Evolutionary conservation across 2,888 invertebrate species (phyloP).

Genomic region (Hirtodrosophila cameraria): DNA sequence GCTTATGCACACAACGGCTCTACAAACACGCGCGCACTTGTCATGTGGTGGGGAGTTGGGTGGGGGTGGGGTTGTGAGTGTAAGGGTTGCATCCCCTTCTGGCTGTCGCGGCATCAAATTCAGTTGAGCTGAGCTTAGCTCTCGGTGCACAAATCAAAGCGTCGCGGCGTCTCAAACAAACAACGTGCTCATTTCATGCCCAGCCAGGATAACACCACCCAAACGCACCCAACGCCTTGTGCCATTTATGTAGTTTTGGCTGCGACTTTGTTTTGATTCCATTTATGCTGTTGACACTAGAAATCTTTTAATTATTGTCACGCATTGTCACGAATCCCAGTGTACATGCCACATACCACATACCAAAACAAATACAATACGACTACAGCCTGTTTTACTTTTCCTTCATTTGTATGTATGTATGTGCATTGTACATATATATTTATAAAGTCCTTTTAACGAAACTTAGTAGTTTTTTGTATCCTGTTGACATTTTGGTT

Average conservation of each 20-base stretch:
- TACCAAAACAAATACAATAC: slow-evolving; percentile 37
- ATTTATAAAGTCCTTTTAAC: background rate
- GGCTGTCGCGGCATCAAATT: slow-evolving; percentile 51
- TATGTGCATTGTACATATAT: no score
- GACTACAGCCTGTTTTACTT: no score
- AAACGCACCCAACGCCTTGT: slow-evolving; percentile 42
- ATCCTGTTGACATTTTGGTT: slow-evolving; percentile 50
- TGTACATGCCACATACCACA: no score
- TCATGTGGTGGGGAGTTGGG: slow-evolving; percentile 28
- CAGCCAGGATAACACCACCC: no score
- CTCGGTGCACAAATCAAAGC: slow-evolving; percentile 67
- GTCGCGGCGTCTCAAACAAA: slow-evolving; percentile 74
- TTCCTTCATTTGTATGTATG: no score
- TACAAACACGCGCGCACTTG: slow-evolving; percentile 72
- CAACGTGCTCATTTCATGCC: slow-evolving; percentile 69
- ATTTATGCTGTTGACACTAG: slow-evolving; percentile 76
- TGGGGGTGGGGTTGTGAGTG: background rate
- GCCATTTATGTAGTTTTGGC: slow-evolving; percentile 59
- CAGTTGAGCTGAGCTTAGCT: slow-evolving; percentile 38
- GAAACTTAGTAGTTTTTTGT: slow-evolving; percentile 28
- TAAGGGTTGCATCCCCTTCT: background rate
- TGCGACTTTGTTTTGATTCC: slow-evolving; percentile 76
- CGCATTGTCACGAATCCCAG: slow-evolving; percentile 38
- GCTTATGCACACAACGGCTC: slow-evolving; percentile 74
- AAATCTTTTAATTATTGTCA: slow-evolving; percentile 78